Conservation (phyloP, 1,140 invertebrate genomes). For the Conus ventricosus region DNA sequence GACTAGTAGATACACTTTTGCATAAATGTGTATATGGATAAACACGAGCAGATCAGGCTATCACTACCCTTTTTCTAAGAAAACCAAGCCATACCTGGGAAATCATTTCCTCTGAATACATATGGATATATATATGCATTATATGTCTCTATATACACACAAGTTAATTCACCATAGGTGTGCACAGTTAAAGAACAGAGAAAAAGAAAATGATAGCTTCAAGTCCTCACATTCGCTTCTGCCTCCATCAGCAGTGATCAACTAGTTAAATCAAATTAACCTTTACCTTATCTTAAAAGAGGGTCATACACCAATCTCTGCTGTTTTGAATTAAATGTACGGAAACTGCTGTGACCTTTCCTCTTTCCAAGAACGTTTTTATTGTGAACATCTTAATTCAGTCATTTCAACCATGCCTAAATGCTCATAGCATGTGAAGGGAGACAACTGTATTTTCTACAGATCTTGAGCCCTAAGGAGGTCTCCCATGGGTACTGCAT, state of each 20-base stretch:
- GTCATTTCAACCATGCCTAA: too few species aligned
- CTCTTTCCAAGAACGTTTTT: too few species aligned
- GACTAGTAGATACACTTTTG: constrained; percentile 39
- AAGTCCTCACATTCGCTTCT: neutral
- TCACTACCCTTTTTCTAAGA: constrained; percentile 32
- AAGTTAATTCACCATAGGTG: neutral
- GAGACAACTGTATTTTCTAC: too few species aligned
- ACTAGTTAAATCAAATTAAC: too few species aligned
- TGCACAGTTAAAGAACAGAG: neutral
- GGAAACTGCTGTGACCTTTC: too few species aligned
- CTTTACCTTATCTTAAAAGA: too few species aligned
- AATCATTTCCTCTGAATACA: constrained; percentile 1
- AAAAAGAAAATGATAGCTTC: neutral
- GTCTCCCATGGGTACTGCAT: too few species aligned
- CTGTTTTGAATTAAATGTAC: too few species aligned
- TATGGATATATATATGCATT: constrained; percentile 28
- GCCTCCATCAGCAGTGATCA: neutral
- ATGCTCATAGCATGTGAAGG: too few species aligned
- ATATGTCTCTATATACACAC: neutral
- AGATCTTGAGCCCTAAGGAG: too few species aligned
- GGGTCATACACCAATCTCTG: too few species aligned
- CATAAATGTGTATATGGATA: constrained; percentile 48
- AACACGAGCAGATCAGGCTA: constrained; percentile 63
- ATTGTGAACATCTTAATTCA: too few species aligned
- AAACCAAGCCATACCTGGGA: neutral